Percentiles rank a stretch among this genome's conserved stretches.
These are phyloP conservation scores for Lepeophtheirus salmonis DNA, from an alignment of 1,140 invertebrate species.

Conservation along the genomic window DNA sequence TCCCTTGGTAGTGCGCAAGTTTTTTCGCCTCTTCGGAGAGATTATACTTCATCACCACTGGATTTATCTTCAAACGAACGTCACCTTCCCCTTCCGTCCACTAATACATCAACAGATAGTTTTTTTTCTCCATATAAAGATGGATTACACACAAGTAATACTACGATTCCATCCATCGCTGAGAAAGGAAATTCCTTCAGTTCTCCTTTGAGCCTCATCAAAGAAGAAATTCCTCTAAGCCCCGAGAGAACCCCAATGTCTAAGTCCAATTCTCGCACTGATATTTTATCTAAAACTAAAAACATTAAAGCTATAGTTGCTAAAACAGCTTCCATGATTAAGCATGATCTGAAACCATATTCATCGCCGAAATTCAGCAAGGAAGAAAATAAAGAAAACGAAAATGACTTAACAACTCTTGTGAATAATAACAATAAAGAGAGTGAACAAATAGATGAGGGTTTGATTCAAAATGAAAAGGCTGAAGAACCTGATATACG, in stretches of 20 bases:
- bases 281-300: not conserved
- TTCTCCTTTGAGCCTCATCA: not conserved
- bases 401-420: no score
- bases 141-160: not conserved
- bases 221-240: no score
- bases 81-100: not conserved
- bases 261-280: no score
- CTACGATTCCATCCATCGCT: not conserved
- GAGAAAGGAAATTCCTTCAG: not conserved
- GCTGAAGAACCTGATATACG: not conserved
- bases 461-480: not conserved
- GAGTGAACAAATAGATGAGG: no score
- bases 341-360: not conserved
- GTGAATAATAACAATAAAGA: no score
- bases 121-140: not conserved
- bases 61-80: not conserved
- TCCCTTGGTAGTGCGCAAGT: not conserved
- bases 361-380: not conserved
- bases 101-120: not conserved
- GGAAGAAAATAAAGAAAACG: no score
- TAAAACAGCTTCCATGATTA: not conserved
- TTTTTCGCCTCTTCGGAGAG: not conserved
- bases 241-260: no score
- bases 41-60: not conserved
- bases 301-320: not conserved